Evolutionary conservation across 2,113 vertebrate species (phyloP).

Genomic region (Coturnix japonica): DNA sequence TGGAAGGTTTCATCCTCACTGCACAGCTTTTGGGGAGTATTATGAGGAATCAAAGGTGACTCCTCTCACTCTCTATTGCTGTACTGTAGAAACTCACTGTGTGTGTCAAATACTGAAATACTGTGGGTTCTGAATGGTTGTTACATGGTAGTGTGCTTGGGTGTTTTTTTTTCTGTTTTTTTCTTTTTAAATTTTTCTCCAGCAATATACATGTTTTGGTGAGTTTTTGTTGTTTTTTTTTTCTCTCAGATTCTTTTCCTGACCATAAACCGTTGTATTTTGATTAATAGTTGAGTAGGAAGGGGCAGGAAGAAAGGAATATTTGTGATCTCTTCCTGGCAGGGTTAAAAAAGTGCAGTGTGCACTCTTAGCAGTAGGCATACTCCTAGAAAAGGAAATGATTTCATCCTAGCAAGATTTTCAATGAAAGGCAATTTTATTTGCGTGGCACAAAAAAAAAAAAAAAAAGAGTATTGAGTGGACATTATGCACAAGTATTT

Average conservation of each 20-base stretch:
- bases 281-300: not conserved
- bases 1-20: slow-evolving; percentile 29
- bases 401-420: not conserved
- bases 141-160: not conserved
- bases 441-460: not conserved
- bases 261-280: not conserved
- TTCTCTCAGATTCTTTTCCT: not conserved
- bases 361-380: not conserved
- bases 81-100: not conserved
- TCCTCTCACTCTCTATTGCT: not conserved
- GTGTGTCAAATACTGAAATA: not conserved
- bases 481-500: not conserved
- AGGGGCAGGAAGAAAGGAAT: not conserved
- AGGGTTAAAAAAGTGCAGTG: not conserved
- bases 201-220: not conserved
- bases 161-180: no score
- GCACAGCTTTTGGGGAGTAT: not conserved
- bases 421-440: not conserved
- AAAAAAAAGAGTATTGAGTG: not conserved
- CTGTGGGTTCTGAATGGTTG: not conserved
- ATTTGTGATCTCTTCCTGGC: not conserved
- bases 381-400: not conserved
- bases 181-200: not conserved
- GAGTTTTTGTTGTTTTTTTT: no score
- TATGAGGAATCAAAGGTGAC: slow-evolving; percentile 4